Conservation (phyloP, 2,888 invertebrate species). For the Diaperis boleti region DNA sequence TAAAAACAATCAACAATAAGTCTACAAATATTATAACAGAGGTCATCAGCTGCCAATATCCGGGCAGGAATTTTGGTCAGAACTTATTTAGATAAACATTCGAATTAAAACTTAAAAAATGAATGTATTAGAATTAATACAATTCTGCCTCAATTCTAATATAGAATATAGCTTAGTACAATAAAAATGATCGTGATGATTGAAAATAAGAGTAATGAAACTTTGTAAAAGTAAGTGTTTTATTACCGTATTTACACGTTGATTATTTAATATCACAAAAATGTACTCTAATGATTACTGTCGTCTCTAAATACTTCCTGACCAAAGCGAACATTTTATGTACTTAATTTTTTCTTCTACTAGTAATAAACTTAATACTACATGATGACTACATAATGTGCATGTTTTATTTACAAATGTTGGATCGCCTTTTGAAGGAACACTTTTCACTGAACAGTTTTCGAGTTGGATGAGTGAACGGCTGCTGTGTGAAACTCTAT, state of each 20-base stretch:
- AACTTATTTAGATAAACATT: conserved; percentile 40
- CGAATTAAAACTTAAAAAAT: conserved; percentile 28
- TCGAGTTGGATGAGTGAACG: conserved; percentile 46
- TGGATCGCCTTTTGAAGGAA: conserved; percentile 64
- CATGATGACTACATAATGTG: conserved; percentile 66
- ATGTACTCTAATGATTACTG: conserved; percentile 22
- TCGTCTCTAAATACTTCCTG: conserved; percentile 45
- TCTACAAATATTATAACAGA: conserved; percentile 65
- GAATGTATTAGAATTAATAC: conserved; percentile 44
- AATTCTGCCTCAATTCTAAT: conserved; percentile 56
- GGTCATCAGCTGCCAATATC: conserved; percentile 57
- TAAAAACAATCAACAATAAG: conserved; percentile 68
- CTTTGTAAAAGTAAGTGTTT: conserved; percentile 30
- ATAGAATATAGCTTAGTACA: conserved; percentile 52
- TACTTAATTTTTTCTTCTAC: conserved; percentile 51
- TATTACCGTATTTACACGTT: conserved; percentile 34
- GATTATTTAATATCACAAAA: conserved; percentile 41
- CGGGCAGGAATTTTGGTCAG: conserved; percentile 47
- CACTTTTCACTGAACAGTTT: conserved; percentile 51
- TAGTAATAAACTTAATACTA: conserved; percentile 64
- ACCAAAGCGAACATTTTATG: conserved; percentile 48
- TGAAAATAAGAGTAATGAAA: conserved; percentile 32
- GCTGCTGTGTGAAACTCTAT: conserved; percentile 34
- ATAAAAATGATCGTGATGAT: conserved; percentile 40
- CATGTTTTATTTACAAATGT: conserved; percentile 67